A percentile compares a stretch with the other conserved stretches of the same genome.
These are phyloP conservation scores for Pyrgilauda ruficollis DNA, from an alignment of 2,113 vertebrate species.

Conservation along the genomic window DNA sequence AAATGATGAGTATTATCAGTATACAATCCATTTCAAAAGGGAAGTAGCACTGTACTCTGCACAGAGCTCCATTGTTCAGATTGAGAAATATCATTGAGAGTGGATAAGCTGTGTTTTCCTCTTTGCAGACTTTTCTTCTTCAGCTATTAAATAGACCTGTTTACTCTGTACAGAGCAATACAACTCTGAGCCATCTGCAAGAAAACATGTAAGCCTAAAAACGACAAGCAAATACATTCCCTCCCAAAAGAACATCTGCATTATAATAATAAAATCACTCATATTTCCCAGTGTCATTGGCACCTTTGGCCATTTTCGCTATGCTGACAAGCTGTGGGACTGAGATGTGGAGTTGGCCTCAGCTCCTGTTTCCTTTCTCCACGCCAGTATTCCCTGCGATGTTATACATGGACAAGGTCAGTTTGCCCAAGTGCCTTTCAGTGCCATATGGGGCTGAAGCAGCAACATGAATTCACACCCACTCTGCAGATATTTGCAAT, in stretches of 20 bases:
- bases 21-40: constrained; percentile 27
- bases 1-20: constrained; percentile 36
- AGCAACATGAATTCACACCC: background rate
- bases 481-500: background rate
- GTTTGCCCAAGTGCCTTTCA: background rate
- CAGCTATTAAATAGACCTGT: background rate
- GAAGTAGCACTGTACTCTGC: background rate
- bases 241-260: background rate
- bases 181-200: background rate
- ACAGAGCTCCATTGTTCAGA: constrained; percentile 32
- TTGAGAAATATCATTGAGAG: background rate
- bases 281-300: background rate
- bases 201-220: background rate
- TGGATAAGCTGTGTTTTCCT: constrained; percentile 1
- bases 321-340: background rate
- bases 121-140: background rate
- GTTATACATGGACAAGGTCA: background rate
- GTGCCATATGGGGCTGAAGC: background rate
- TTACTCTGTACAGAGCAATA: background rate
- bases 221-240: background rate
- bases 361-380: background rate
- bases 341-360: background rate
- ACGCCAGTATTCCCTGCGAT: background rate
- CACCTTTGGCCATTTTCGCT: background rate
- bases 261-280: background rate